These are phyloP conservation scores for Jordanella pulchra DNA, from an alignment of 2,797 vertebrate genomes.

Conservation along the genomic window DNA sequence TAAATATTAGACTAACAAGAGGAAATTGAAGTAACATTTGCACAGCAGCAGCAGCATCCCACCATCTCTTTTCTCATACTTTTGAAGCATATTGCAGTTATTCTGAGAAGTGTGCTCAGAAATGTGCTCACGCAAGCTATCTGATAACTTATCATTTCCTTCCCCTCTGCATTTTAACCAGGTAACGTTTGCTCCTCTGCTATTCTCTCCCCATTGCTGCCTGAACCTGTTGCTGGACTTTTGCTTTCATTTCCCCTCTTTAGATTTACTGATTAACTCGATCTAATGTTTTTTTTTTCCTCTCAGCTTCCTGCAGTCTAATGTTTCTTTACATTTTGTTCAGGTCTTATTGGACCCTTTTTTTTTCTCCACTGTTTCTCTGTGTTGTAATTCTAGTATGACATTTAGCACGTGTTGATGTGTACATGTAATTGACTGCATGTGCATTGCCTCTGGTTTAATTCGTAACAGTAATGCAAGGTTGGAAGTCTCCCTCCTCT, in stretches of 20 bases:
- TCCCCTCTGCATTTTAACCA: constrained; percentile 59
- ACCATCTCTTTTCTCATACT: constrained; percentile 34
- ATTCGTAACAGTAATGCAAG: constrained; percentile 54
- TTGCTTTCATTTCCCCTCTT: constrained; percentile 57
- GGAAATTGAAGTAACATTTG: constrained; percentile 51
- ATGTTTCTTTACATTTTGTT: constrained; percentile 72
- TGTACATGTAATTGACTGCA: constrained; percentile 56
- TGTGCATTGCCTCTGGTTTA: constrained; percentile 62
- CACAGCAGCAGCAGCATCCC: constrained; percentile 57
- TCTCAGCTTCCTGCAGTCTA: constrained; percentile 73
- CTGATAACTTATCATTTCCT: constrained; percentile 61
- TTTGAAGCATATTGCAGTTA: constrained; percentile 33
- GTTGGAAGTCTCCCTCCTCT: constrained; percentile 51
- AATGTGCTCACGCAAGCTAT: constrained; percentile 30
- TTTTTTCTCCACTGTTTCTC: constrained; percentile 53
- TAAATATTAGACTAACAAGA: constrained; percentile 42
- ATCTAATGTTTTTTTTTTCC: constrained; percentile 56
- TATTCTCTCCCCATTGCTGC: constrained; percentile 64
- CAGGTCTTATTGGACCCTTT: constrained; percentile 69
- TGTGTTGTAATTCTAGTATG: constrained; percentile 54
- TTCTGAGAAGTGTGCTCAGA: constrained; percentile 45
- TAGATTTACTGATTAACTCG: constrained; percentile 68
- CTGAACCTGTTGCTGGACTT: constrained; percentile 60
- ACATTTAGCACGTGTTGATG: constrained; percentile 59
- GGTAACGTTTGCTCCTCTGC: constrained; percentile 51